These are phyloP conservation scores for Periparus ater DNA, from an alignment of 2,797 vertebrate genomes.

Conservation along the genomic window DNA sequence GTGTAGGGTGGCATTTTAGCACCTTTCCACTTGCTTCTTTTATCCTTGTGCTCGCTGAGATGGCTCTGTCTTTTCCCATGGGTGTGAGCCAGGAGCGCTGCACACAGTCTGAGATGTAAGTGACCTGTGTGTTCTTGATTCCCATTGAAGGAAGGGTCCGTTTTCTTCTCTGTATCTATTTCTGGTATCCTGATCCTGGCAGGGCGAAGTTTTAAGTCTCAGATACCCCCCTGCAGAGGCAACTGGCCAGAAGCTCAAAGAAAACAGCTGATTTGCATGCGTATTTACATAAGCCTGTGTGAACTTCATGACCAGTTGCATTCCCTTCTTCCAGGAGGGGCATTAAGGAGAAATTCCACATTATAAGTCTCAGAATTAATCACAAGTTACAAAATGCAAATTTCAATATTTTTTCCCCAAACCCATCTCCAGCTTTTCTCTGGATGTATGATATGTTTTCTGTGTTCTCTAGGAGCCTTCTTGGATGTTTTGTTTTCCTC, in stretches of 20 bases:
- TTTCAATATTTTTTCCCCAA: background rate
- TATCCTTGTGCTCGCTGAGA: background rate
- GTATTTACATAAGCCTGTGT: slow-evolving; percentile 60
- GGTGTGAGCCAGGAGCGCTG: rapidly evolving
- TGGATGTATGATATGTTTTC: background rate
- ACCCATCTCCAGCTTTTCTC: background rate
- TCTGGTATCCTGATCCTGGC: background rate
- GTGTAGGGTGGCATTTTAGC: background rate
- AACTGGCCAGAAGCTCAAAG: slow-evolving; percentile 51
- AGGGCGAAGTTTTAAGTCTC: background rate
- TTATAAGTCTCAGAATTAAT: slow-evolving; percentile 56
- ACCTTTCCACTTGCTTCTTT: background rate
- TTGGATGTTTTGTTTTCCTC: slow-evolving; percentile 15
- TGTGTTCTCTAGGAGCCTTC: background rate
- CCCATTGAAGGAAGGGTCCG: background rate
- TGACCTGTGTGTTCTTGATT: background rate
- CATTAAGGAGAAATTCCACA: slow-evolving; percentile 47
- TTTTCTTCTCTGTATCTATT: slow-evolving; percentile 24
- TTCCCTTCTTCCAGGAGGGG: slow-evolving; percentile 40
- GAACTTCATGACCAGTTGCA: slow-evolving; percentile 61
- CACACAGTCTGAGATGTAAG: background rate
- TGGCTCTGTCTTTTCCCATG: background rate
- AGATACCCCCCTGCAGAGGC: slow-evolving; percentile 31
- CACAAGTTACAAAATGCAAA: slow-evolving; percentile 7
- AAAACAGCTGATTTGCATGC: slow-evolving; percentile 55